phyloP scores from a whole-genome alignment of 2,888 invertebrate species.

The Drosophila atroscutellata region DNA sequence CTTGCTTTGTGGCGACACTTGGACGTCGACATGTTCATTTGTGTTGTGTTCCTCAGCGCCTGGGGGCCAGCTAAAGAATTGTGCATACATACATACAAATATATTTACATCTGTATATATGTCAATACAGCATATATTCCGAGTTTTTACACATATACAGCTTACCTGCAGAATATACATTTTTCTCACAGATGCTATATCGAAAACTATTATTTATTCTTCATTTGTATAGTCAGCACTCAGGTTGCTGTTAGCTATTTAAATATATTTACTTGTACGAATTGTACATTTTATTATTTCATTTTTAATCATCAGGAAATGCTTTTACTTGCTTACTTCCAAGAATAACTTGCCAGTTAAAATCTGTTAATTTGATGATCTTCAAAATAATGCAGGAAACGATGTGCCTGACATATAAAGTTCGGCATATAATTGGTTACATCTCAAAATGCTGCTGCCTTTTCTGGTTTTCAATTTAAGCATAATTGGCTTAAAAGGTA shows the following conservation, averaged over 20 bases:
- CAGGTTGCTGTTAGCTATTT: not conserved
- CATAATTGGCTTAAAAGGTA: constrained; percentile 2
- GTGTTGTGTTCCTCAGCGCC: constrained; percentile 6
- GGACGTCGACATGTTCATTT: constrained; percentile 75
- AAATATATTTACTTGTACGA: not conserved
- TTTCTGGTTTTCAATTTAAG: not conserved
- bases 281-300: not conserved
- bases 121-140: not conserved
- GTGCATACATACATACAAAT: not conserved
- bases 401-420: not conserved
- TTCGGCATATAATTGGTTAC: not conserved
- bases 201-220: not conserved
- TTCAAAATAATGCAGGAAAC: not conserved
- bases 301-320: not conserved
- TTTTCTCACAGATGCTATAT: not conserved
- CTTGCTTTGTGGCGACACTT: constrained; percentile 70
- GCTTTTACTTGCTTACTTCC: not conserved
- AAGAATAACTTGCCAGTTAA: not conserved
- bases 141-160: not conserved
- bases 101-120: not conserved
- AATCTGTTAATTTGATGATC: not conserved
- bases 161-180: not conserved
- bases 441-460: not conserved
- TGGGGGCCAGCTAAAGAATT: not conserved
- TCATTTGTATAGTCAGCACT: not conserved